Base-by-base conservation (phyloP, 2,888 invertebrate genomes). In the Aphrophora alni region DNA sequence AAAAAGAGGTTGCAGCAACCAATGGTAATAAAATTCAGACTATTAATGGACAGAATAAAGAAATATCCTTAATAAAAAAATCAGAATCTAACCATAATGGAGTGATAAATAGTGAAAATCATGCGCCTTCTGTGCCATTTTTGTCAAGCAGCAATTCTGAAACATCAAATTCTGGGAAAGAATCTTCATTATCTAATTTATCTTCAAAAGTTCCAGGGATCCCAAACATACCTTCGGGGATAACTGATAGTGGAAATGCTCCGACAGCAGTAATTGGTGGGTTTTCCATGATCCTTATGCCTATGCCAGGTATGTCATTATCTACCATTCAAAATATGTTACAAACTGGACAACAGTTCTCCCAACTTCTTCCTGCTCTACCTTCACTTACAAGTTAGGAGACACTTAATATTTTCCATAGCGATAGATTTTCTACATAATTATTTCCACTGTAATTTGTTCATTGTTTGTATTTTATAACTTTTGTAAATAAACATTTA, bases 221-320 rank as follows among this genome's bases (percentile, higher is more conserved):
- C 2, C 28, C 71, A 27, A 71, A 71, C 14, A 10, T 26, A 28
- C 78, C 78, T 1, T 27, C 71, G 0, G 14, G 21, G 0, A 44
- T 73, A 0, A 28, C 38, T 2, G 51, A 10, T 25, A 26, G 24
- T 25, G 25, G 44, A n/a, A 68, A 33, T 25, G 68, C 59, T 12
- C 78, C 78, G 7, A 74, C 38, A 0, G 78, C 78, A n/a, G 28
- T 79, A 17, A 68, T 79, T 14, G 78, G 78, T 24, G 78, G 78
- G 33, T 79, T 79, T 51, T 28, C 73, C 27, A 59, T 79, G 26
- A 21, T 79, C 1, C 26, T 79, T 33, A 79, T 79, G 78, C 78
- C 78, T 10, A 79, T 79, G 78, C 78, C 78, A 21, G 78, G 51
- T 3, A 71, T 78, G 17, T 38, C 78, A 26, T 38, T 74, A 38